Base-by-base conservation (phyloP, 2,888 invertebrate genomes). In the Cryptosula pallasiana region DNA sequence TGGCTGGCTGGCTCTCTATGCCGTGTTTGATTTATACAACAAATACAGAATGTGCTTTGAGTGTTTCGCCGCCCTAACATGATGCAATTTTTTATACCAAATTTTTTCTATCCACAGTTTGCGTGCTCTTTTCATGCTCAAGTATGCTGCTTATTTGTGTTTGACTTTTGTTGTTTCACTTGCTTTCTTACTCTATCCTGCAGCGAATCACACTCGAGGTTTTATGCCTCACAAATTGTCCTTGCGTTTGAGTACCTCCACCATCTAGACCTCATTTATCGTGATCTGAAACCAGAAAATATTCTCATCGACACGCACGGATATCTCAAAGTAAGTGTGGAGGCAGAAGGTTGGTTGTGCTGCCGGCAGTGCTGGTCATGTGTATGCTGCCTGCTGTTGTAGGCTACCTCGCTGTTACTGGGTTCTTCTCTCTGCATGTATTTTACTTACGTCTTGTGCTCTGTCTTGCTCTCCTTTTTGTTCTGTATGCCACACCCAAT, bases 161-260 rank as follows among this genome's bases (percentile, higher is more conserved):
- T 45, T 45, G 45, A 45, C 45, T 45, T 45, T 13, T 20, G 45
- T 45, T 45, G 45, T 45, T 45, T 13, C 9, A 45, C 45, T 5
- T 45, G 36, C 69, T 73, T 75, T 76, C 27, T 63, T 63, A n/a
- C 63, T 63, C 63, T 74, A 71, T 75, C 76, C 77, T 90, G 91
- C 87, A 95, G 95, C 78, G 98, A 98, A 87, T 95, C 96, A 36
- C 97, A 98, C 86, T 96, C 97, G 79, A 90, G 98, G 75, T 99
- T 99, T 88, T 99, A 99, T 87, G 99, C 98, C 80, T 98, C 98
- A 79, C 99, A 99, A 88, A 99, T 99, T 81, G 98, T 99, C 79
- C 90, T 99, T 84, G 98, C 98, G 74, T 99, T 99, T 87, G 99
- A 99, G 89, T 99, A 99, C 87, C 91, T 99, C 76, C 99, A 99